phyloP scores from a whole-genome alignment of 1,140 invertebrate species.

The Ylistrum balloti region DNA sequence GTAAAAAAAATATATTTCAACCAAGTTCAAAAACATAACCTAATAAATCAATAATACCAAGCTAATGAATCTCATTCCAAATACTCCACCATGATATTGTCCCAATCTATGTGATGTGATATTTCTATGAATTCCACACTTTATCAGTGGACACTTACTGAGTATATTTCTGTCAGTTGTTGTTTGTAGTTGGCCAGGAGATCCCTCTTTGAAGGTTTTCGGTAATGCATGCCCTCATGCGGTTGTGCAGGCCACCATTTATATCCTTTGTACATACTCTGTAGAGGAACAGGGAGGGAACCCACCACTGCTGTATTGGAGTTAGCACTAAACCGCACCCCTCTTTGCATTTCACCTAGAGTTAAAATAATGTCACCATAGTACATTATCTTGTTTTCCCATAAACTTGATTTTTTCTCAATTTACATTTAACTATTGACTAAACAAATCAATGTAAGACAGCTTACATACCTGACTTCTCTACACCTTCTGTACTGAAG shows the following conservation, averaged over 20 bases:
- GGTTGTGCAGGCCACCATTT: constrained; percentile 74
- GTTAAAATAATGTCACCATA: background rate
- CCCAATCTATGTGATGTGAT: too few relatives aligned
- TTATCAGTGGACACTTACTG: constrained; percentile 65
- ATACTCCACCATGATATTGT: too few relatives aligned
- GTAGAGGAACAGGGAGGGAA: constrained; percentile 70
- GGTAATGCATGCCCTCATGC: constrained; percentile 63
- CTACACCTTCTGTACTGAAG: constrained; percentile 54
- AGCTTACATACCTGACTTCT: background rate
- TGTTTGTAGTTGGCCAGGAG: constrained; percentile 72
- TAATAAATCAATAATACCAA: too few relatives aligned
- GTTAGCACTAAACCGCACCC: constrained; percentile 62
- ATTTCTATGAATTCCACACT: background rate
- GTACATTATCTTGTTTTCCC: too few relatives aligned
- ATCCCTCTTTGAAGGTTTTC: constrained; percentile 69
- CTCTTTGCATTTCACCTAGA: constrained; percentile 71
- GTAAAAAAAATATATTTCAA: too few relatives aligned
- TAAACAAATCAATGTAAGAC: background rate
- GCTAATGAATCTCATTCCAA: too few relatives aligned
- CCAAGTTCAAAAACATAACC: too few relatives aligned
- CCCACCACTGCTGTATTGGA: constrained; percentile 66
- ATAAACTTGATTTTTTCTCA: too few relatives aligned
- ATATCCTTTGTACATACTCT: constrained; percentile 73
- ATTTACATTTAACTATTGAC: background rate
- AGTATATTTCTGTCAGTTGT: constrained; percentile 73